Evolutionary conservation across 2,888 invertebrate genomes (phyloP), one percentile per base, ranked within the genome.

Genomic region (Eilema sororculum): DNA sequence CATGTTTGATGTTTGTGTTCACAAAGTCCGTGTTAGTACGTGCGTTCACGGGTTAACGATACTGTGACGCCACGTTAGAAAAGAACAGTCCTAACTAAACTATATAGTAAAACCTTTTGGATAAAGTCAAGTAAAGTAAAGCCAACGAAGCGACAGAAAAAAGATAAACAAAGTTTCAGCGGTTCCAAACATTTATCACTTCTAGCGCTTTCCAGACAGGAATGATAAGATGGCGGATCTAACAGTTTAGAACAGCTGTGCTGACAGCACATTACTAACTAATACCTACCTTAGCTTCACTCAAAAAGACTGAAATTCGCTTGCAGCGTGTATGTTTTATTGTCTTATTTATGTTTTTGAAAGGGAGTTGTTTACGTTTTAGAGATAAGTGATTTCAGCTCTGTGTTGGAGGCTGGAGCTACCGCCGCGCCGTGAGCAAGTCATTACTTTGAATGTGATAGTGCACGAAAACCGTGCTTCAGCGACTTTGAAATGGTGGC

Each of bases 381-480:
- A n/a, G 52, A 52, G n/a, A 52, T 52, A 52, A 52, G 52, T n/a
- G n/a, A 52, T 52, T 52, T 52, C n/a, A 52, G 52, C n/a, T n/a
- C 52, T n/a, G 52, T 52, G n/a, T 52, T 52, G 30, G 25, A 10
- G 20, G n/a, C n/a, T 52, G 30, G 25, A 10, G 20, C n/a, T 20
- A 8, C 46, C 16, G 41, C 20, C 46, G 4, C 41, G 16, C 16
- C 16, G 20, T 46, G 46, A 46, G 46, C 46, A 20, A 46, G 46
- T 46, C 46, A 46, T 20, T 46, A 6, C 20, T 46, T 20, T 20
- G n/a, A 52, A n/a, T 52, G 52, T 52, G n/a, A n/a, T 52, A 52
- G 52, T 52, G 52, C 52, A 52, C n/a, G n/a, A 52, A n/a, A n/a
- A 52, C 52, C 52, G n/a, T n/a, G 52, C 8, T n/a, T 9, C 2